Evolutionary conservation across 2,113 vertebrate genomes (phyloP), one percentile per base, ranked within the genome.

Genomic region (Mixornis gularis): DNA sequence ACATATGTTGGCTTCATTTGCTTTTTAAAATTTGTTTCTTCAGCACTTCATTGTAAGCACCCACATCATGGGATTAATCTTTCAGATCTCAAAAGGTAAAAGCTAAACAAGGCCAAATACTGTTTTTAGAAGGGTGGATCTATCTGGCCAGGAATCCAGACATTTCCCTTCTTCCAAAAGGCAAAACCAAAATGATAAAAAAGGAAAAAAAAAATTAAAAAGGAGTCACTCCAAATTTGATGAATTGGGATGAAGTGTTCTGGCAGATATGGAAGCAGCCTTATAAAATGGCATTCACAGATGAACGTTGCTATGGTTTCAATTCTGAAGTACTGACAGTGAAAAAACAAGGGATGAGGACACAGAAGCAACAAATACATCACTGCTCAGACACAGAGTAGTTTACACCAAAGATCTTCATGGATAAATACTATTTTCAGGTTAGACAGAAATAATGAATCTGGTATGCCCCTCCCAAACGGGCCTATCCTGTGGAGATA

Each of bases 221-320:
- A 80, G 10, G 11, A 92, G 26, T 87, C 19, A 49, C 46, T 93
- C 46, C 22, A 70, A 40, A 85, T 89, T 32, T 66, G 73, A 91
- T 87, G 51, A 94, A 77, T 8, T 79, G 73, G 87, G 84, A 93
- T 91, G 71, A 93, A 91, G 71, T 65, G 32, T 64, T 89, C 94
- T 56, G 63, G 80, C 89, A 91, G 82, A 95, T 66, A 93, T 27
- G 70, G 89, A 93, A 93, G 43, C 66, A 93, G 74, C 46, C 63
- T 89, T 69, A 91, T 79, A 69, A 92, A 93, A 96, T 55, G 84
- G 91, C 87, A 96, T 92, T 91, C 81, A 70, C 59, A 76, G 92
- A 91, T 55, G 78, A 94, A 93, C 1, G 89, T 95, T 96, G 95
- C 94, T 94, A 96, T 96, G 95, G 92, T 89, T 96, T 90, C 94